These are phyloP conservation scores for Caenorhabditis latens DNA, from an alignment of 1,140 invertebrate genomes.

Conservation along the genomic window DNA sequence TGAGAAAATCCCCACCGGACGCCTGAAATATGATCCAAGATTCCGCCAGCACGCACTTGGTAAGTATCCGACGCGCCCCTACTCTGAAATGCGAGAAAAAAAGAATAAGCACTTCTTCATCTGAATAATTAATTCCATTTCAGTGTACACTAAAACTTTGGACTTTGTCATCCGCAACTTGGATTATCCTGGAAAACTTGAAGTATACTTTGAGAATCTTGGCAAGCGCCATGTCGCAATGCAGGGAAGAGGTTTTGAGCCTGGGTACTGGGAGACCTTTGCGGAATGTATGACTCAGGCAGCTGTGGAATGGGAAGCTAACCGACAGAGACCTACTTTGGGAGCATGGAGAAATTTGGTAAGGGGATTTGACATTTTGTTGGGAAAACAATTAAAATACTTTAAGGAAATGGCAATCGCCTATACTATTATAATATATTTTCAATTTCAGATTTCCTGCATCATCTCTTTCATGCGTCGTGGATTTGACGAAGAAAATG, in stretches of 20 bases:
- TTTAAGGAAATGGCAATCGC: neutral
- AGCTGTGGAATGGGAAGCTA: constrained; percentile 60
- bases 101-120: no score
- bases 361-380: neutral
- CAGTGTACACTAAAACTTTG: constrained; percentile 66
- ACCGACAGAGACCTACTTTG: constrained; percentile 49
- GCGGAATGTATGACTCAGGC: constrained; percentile 67
- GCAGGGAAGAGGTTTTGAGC: constrained; percentile 66
- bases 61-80: neutral
- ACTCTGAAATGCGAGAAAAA: neutral
- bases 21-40: constrained; percentile 66
- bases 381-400: neutral
- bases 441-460: constrained; percentile 48
- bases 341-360: constrained; percentile 61
- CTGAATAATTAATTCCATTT: constrained; percentile 8
- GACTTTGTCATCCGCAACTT: constrained; percentile 66
- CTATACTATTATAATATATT: neutral
- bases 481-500: constrained; percentile 66
- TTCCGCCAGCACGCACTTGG: constrained; percentile 64
- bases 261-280: constrained; percentile 68
- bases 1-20: constrained; percentile 66
- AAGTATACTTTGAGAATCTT: constrained; percentile 60
- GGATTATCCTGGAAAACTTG: constrained; percentile 62
- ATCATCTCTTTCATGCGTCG: constrained; percentile 63
- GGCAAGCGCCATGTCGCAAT: constrained; percentile 61